phyloP scores from a whole-genome alignment of 2,888 invertebrate genomes.

The Macrosiphum euphorbiae region DNA sequence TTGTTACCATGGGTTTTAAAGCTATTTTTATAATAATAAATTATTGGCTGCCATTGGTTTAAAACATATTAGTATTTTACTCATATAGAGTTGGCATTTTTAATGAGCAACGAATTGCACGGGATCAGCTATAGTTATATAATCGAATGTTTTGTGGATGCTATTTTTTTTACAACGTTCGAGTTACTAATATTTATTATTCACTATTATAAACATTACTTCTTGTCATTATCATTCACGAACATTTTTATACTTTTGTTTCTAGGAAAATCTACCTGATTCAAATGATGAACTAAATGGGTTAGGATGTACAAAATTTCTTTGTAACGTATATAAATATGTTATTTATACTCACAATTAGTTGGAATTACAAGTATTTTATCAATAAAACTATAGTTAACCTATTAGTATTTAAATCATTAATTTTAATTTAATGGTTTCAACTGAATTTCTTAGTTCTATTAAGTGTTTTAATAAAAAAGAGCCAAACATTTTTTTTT shows the following conservation, averaged over 20 bases:
- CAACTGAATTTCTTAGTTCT: background rate
- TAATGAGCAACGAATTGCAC: too few relatives aligned
- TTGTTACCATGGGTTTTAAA: too few relatives aligned
- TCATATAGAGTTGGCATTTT: too few relatives aligned
- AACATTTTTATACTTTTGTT: background rate
- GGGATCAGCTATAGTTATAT: too few relatives aligned
- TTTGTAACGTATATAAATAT: background rate
- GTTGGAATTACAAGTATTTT: background rate
- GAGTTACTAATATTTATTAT: background rate
- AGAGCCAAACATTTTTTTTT: background rate
- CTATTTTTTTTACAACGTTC: background rate
- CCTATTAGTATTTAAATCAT: background rate
- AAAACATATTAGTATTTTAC: too few relatives aligned
- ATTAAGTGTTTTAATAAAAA: background rate
- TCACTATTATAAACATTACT: background rate
- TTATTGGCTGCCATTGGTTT: too few relatives aligned
- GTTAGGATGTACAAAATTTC: background rate
- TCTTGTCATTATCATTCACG: background rate
- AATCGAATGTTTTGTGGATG: too few relatives aligned
- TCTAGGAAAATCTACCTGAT: background rate
- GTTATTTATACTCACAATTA: background rate
- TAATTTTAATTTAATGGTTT: background rate
- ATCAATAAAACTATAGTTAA: background rate
- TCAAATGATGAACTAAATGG: background rate
- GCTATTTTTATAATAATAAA: too few relatives aligned